Base-by-base conservation (phyloP, 2,113 vertebrate species). In the human (Homo sapiens) region DNA sequence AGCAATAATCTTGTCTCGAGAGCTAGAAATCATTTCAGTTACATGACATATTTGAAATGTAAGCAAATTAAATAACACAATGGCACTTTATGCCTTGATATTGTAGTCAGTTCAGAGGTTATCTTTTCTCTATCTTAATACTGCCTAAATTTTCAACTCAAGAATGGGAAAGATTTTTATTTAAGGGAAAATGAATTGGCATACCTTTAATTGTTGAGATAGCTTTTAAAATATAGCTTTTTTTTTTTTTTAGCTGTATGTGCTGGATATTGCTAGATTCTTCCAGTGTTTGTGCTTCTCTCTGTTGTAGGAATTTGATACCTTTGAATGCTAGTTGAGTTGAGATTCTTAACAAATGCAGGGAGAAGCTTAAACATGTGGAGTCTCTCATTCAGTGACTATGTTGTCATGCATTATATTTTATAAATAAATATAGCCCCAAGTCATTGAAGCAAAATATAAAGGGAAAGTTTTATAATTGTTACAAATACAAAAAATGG, bases 11-110 rank as follows among this genome's bases (percentile, higher is more conserved):
- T 96, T 72, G 45, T 96, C 96, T 97, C 81, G 12, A 97, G 78
- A 97, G 40, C 84, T 94, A 40, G n/a, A 95, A 97, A 92, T 89
- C 97, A 93, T 92, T 97, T 79, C 76, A 78, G 59, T 98, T 98
- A 93, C 2, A 0, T 97, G 97, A 97, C 27, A 64, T 96, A 90
- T 45, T 89, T 97, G 64, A 78, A 95, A 32, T 88, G 48, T 90
- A 96, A 97, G 73, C 95, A 40, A 94, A 81, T 92, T 97, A 93
- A 95, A 48, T 50, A 32, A 50, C 50, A 89, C 95, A 75, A 92
- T 97, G 97, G 73, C 80, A 85, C 35, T 38, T 97, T n/a, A 27
- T 50, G 45, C 92, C 92, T 96, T 97, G 70, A 89, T 93, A 97
- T 40, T 97, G 68, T 97, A 45, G 59, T 98, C 94, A 92, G 85